Evolutionary conservation across 2,113 vertebrate species (phyloP), one percentile per base, ranked within the genome.

Genomic region (Anguilla rostrata): DNA sequence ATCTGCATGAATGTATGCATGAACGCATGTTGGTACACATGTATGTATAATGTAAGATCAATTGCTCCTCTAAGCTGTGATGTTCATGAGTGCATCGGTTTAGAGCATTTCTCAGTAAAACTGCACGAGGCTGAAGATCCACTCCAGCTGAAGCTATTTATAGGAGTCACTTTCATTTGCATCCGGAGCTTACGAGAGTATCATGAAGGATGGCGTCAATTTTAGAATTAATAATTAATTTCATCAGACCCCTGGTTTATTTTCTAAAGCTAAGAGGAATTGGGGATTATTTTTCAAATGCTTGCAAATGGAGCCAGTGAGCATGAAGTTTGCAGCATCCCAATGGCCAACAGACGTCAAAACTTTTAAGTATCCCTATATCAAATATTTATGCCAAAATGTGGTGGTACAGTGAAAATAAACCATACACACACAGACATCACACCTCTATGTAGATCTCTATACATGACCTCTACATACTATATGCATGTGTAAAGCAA

Each of bases 151-250:
- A 88, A 88, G 88, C 92, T 94, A 94, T 71, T 80, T 53, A n/a
- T 81, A 71, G 46, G 71, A 20, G 53, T 91, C 87, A 89, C 89
- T 92, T 88, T 88, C 90, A 95, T 94, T 95, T 94, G 92, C 91
- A 93, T 94, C 89, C 93, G 90, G 90, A 92, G 90, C 91, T 92
- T 93, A 92, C 92, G 90, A 92, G 92, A 90, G 88, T 89, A 53
- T 85, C 89, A 87, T 91, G 90, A 92, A 89, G 92, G 88, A 92
- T 90, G 90, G 85, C 88, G 87, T 92, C 80, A 87, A 85, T 91
- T 92, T 88, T 87, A 79, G 87, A 93, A 92, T 91, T 88, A 92
- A 92, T 92, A 87, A 92, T 92, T 91, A 89, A 89, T 86, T 84
- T 82, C 83, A 53, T 87, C 6, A 91, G 87, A 85, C 78, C 86